Evolutionary conservation across 2,888 invertebrate genomes (phyloP), one percentile per base, ranked within the genome.

Genomic region (Cheilosia grossa): DNA sequence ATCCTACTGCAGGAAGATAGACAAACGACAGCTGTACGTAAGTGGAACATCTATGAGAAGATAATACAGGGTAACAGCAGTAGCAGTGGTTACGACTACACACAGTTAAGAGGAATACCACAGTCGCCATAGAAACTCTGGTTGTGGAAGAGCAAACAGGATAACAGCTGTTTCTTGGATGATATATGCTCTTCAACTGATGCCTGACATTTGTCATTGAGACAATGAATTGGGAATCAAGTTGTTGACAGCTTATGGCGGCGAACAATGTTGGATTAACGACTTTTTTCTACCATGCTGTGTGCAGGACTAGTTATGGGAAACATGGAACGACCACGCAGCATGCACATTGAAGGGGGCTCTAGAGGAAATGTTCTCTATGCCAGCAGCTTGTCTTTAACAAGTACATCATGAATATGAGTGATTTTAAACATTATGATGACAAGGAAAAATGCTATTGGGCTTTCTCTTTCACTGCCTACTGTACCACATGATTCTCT

Each of bases 141-240:
- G 27, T 64, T 47, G 40, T 40, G 21, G 21, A 63, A 63, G 33
- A 66, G 61, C 54, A 78, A 67, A 77, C 61, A 54, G 72, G 61
- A 78, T 78, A 78, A 78, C 82, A 82, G 78, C 63, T 78, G 67
- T 67, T 78, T 54, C 59, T 10, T 53, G 24, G 54, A 78, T 82
- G 78, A 67, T 78, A 56, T 82, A 30, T 44, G 44, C 44, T 63
- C 33, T 33, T 17, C 33, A 61, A 19, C 54, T 49, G 72, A 61
- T 67, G 72, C 61, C 61, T 82, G 49, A 42, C 59, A 82, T 72
- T 73, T 78, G 73, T 67, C 73, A 58, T 21, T 40, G 17, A 63
- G 67, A 73, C 78, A 63, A 73, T 77, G 66, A 78, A 73, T 67
- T 49, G 9, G 42, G 56, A 67, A 77, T 66, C 69, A 64, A 64